Base-by-base conservation (phyloP, 2,113 vertebrate genomes). In the Parus major region DNA sequence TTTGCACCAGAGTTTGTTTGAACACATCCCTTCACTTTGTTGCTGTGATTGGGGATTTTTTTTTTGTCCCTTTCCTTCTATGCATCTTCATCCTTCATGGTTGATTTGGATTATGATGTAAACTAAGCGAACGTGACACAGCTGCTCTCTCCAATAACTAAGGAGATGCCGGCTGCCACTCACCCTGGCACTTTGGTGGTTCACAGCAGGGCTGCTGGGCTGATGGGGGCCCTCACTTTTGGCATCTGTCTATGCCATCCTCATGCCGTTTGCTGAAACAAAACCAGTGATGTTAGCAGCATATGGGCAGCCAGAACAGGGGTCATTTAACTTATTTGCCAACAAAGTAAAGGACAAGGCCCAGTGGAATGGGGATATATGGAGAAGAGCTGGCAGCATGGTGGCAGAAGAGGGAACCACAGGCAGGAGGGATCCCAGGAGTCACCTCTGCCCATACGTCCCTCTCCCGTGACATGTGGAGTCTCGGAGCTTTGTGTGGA, bases 101-200 rank as follows among this genome's bases (percentile, higher is more conserved):
- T 95, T 96, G 95, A 93, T 95, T 96, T 96, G 87, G 92, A 75
- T 96, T 95, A 96, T 97, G 96, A 97, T 97, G 95, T 97, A 96
- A 97, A 84, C 95, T 95, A 93, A 97, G 15, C 3, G 56, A 97
- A 97, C 96, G 15, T 96, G 95, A 97, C 96, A 95, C 96, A 97
- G 95, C 95, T 97, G 96, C 96, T 97, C 82, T 82, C 93, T 59
- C 79, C 94, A 90, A 75, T 93, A 96, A 93, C 94, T 22, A 76
- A 96, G 94, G 95, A 92, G 95, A 78, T 41, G 82, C 95, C 86
- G 96, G 96, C 95, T 97, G 95, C 95, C 93, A 93, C 82, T 96
- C 90, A 94, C 82, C 69, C 95, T 1, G 2, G 82, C 3, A 2
- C 64, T 44, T 83, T 94, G 95, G 95, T 86, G 94, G 22, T 75